Percentiles rank a stretch among this genome's conserved stretches.
Evolutionary conservation across 2,797 vertebrate genomes (phyloP).

Genomic region (Oreochromis mossambicus): DNA sequence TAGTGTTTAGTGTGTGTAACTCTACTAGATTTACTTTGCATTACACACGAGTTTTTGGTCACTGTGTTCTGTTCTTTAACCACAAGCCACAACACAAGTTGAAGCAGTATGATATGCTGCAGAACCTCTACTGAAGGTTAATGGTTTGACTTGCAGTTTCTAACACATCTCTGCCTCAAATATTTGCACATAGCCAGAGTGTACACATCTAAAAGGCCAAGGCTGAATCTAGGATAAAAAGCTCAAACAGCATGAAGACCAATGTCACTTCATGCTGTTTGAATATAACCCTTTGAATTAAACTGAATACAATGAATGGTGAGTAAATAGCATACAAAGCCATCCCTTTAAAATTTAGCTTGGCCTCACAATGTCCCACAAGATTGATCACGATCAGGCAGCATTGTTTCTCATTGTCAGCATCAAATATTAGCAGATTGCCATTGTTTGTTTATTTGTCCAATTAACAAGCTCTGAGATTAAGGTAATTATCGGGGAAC

Average conservation of each 20-base stretch:
- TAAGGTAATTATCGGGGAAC: not conserved
- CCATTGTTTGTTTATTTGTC: not conserved
- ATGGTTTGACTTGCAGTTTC: constrained; percentile 11
- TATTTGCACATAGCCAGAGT: constrained; percentile 14
- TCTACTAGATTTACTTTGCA: not conserved
- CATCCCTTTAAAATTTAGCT: not conserved
- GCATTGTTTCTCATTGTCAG: not conserved
- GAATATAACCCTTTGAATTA: not conserved
- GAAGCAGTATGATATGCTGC: not conserved
- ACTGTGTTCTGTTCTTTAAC: not conserved
- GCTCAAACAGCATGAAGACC: not conserved
- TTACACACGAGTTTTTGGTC: not conserved
- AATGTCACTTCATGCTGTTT: not conserved
- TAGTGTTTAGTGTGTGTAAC: not conserved
- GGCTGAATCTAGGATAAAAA: not conserved
- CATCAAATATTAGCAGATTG: not conserved
- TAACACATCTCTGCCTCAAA: constrained; percentile 19
- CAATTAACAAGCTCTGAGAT: not conserved
- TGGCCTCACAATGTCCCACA: not conserved
- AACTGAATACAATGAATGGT: not conserved
- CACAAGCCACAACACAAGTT: not conserved
- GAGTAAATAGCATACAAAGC: not conserved
- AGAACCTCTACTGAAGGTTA: not conserved
- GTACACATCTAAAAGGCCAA: constrained; percentile 20
- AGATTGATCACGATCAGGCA: not conserved